A percentile compares a stretch with the other conserved stretches of the same genome.
Evolutionary conservation across 2,888 invertebrate species (phyloP).

Genomic region (Subacronicta megacephala): DNA sequence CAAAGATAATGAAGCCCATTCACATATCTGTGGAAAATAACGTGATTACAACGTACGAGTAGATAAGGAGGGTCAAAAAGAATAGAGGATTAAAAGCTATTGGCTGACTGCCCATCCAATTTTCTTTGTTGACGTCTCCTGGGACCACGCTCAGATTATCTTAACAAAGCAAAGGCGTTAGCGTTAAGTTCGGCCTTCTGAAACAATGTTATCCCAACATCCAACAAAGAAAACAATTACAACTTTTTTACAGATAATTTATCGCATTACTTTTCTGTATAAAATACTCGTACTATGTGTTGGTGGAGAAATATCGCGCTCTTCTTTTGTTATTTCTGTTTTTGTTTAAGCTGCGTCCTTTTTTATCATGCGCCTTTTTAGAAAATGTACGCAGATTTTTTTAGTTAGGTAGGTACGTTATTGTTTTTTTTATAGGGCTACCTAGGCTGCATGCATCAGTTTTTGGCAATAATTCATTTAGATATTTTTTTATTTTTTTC

Average conservation of each 20-base stretch:
- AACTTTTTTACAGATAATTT: constrained; percentile 72
- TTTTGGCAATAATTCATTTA: too few species aligned
- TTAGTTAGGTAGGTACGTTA: constrained; percentile 7
- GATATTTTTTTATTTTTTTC: background rate
- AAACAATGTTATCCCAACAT: constrained; percentile 71
- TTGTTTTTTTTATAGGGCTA: constrained; percentile 1
- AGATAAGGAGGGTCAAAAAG: constrained; percentile 86
- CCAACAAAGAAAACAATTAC: constrained; percentile 72
- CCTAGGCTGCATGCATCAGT: too few species aligned
- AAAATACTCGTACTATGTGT: constrained; percentile 58
- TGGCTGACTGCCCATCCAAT: constrained; percentile 89
- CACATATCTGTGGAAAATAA: constrained; percentile 69
- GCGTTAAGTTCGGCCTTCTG: constrained; percentile 67
- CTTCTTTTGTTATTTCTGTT: constrained; percentile 52
- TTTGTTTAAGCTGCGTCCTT: constrained; percentile 23
- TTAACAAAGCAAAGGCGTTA: constrained; percentile 84
- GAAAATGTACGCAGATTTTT: constrained; percentile 11
- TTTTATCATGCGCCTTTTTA: constrained; percentile 10
- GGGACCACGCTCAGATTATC: constrained; percentile 85
- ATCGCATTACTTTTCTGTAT: constrained; percentile 64
- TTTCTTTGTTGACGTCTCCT: constrained; percentile 87
- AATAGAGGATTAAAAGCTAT: constrained; percentile 86
- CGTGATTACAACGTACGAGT: constrained; percentile 80
- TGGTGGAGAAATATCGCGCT: constrained; percentile 38
- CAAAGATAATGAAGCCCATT: constrained; percentile 58